A percentile compares a stretch with the other conserved stretches of the same genome.
Evolutionary conservation across 2,888 invertebrate genomes (phyloP).

Genomic region (Buathra laborator): DNA sequence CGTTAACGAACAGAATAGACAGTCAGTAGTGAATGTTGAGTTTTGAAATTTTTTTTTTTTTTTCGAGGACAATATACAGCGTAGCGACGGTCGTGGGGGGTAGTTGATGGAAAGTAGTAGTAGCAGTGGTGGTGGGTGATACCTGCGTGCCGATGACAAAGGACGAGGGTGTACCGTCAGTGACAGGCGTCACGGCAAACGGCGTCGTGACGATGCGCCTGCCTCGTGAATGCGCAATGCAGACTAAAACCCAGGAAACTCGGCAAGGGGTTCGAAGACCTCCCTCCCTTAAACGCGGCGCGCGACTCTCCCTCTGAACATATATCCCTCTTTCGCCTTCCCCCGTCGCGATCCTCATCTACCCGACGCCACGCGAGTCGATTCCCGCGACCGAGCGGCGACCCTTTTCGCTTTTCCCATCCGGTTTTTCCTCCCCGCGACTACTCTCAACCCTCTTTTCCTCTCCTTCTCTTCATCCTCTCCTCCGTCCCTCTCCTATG

Average conservation of each 20-base stretch:
- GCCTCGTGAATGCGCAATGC: conserved; percentile 82
- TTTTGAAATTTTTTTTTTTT: background rate
- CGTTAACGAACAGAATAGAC: background rate
- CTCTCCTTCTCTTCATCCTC: background rate
- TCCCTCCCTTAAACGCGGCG: conserved; percentile 66
- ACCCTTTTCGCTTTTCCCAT: conserved; percentile 58
- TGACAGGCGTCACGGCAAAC: conserved; percentile 73
- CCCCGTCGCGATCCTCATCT: conserved; percentile 54
- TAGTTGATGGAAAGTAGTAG: conserved; percentile 25
- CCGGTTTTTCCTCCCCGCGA: conserved; percentile 20
- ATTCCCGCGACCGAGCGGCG: conserved; percentile 64
- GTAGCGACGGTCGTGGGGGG: conserved; percentile 11
- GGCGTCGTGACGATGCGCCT: conserved; percentile 78
- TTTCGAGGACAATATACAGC: conserved; percentile 1
- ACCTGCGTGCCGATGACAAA: conserved; percentile 58
- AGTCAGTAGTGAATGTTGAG: background rate
- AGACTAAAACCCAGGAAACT: conserved; percentile 77
- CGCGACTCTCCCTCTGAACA: conserved; percentile 49
- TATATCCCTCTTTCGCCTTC: background rate
- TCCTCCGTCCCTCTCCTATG: background rate
- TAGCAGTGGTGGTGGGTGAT: conserved; percentile 24
- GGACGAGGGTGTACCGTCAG: conserved; percentile 66
- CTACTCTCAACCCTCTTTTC: background rate
- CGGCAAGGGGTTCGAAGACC: conserved; percentile 80
- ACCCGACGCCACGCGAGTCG: conserved; percentile 61